Conservation (phyloP, 1,140 invertebrate genomes). For the Calephelis nemesis region DNA sequence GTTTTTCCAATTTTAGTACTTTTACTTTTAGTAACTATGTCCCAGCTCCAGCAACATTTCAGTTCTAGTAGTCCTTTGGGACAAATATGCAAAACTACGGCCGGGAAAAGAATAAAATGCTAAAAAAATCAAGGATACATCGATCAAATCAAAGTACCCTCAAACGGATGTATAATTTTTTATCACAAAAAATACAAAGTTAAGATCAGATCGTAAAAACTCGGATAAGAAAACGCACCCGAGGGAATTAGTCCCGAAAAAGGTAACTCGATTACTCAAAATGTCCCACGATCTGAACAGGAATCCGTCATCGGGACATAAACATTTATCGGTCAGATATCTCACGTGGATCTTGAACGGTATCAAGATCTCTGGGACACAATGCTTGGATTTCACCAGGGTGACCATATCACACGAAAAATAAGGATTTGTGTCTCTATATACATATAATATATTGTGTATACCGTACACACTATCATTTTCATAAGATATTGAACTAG, state of each 20-base stretch:
- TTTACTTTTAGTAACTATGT: no score
- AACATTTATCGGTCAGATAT: constrained; percentile 59
- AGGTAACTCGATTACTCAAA: constrained; percentile 69
- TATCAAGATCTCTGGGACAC: constrained; percentile 46
- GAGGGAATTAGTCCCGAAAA: constrained; percentile 57
- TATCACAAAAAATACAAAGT: constrained; percentile 26
- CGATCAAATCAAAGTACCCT: constrained; percentile 3
- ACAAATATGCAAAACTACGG: neutral
- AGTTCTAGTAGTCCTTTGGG: no score
- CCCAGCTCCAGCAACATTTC: no score
- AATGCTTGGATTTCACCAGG: constrained; percentile 42
- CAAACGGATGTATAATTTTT: constrained; percentile 22
- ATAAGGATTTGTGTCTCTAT: no score
- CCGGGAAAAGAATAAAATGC: neutral
- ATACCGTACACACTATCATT: no score
- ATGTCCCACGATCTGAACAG: constrained; percentile 58
- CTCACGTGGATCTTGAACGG: constrained; percentile 53
- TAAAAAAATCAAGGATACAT: neutral
- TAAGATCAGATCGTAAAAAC: constrained; percentile 29
- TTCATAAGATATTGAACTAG: no score
- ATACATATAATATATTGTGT: no score
- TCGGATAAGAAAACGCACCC: constrained; percentile 50
- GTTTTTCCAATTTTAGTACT: no score
- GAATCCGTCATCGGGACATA: constrained; percentile 66
- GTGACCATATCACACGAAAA: neutral